Percentiles rank a stretch among this genome's conserved stretches.
Conservation (phyloP, 2,113 vertebrate species). For the Dunckerocampus dactyliophorus region DNA sequence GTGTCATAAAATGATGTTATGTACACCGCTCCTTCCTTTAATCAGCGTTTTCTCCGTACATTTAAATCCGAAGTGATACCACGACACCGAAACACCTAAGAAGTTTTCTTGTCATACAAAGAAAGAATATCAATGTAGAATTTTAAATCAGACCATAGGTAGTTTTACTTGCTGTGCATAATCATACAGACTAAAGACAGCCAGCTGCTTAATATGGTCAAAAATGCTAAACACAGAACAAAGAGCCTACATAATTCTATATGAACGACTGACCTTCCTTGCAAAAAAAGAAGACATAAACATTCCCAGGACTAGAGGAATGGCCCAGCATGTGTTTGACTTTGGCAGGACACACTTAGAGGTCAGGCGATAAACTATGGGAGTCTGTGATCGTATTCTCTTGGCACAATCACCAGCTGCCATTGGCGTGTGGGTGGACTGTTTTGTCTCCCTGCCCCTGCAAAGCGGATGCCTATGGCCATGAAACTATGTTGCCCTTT, state of each 20-base stretch:
- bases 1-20: no score
- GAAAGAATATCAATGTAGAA: no score
- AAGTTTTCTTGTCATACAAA: no score
- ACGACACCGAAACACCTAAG: no score
- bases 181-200: no score
- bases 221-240: conserved; percentile 31
- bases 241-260: conserved; percentile 43
- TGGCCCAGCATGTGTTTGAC: conserved; percentile 61
- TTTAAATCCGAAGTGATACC: no score
- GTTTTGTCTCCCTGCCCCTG: conserved; percentile 64
- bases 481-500: conserved; percentile 69
- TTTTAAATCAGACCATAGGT: no score
- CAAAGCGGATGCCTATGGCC: conserved; percentile 48
- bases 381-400: conserved; percentile 57
- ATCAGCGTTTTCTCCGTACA: no score
- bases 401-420: conserved; percentile 69
- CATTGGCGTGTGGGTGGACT: conserved; percentile 71
- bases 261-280: conserved; percentile 32
- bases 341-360: conserved; percentile 62
- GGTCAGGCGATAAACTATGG: conserved; percentile 54
- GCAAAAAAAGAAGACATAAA: conserved; percentile 59
- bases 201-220: conserved; percentile 2
- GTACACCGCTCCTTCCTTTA: no score
- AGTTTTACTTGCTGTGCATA: no score
- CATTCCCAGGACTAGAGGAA: conserved; percentile 44